Percentiles rank a stretch among this genome's conserved stretches.
Evolutionary conservation across 2,113 vertebrate species (phyloP).

Genomic region (Nematolebias whitei): DNA sequence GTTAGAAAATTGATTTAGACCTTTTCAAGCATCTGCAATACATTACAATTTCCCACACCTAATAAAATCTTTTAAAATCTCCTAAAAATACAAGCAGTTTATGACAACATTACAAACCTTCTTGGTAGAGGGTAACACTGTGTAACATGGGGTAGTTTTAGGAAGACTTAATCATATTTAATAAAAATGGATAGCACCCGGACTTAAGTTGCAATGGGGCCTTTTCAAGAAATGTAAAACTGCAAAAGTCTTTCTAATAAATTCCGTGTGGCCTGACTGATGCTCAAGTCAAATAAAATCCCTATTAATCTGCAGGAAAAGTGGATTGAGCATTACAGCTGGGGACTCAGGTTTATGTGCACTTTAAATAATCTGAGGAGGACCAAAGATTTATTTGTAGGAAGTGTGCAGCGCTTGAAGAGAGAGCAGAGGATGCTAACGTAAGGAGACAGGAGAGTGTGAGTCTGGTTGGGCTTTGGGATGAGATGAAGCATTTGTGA

Average conservation of each 20-base stretch:
- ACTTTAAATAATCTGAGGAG: conserved; percentile 14
- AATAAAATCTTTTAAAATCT: no score
- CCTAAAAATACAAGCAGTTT: no score
- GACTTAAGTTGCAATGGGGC: no score
- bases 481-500: conserved; percentile 46
- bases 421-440: conserved; percentile 13
- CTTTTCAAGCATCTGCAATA: no score
- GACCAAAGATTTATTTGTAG: conserved; percentile 16
- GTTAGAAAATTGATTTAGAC: no score
- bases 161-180: no score
- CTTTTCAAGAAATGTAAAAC: background rate
- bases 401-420: background rate
- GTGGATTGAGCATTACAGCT: background rate
- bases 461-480: conserved; percentile 27
- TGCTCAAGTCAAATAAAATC: conserved; percentile 14
- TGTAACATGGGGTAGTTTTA: no score
- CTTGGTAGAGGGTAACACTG: no score
- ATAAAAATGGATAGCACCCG: no score
- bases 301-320: conserved; percentile 5
- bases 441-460: background rate
- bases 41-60: no score
- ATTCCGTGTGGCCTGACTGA: background rate
- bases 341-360: background rate
- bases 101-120: no score
- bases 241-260: background rate